A percentile compares a stretch with the other conserved stretches of the same genome.
These are phyloP conservation scores for Eulacestoma nigropectus DNA, from an alignment of 2,113 vertebrate genomes.

Conservation along the genomic window DNA sequence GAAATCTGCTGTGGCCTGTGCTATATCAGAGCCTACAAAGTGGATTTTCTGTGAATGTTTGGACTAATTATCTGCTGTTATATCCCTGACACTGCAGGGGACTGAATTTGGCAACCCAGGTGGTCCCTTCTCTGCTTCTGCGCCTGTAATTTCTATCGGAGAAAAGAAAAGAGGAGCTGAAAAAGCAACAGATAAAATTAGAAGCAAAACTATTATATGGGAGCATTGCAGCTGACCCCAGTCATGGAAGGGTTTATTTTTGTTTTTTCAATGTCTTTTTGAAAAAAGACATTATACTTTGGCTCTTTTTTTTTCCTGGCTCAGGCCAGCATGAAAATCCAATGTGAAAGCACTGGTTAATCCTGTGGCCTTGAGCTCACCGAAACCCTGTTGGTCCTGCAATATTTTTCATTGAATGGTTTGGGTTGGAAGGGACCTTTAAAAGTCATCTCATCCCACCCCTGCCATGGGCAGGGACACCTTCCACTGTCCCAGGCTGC, in stretches of 20 bases:
- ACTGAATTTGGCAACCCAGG: constrained; percentile 55
- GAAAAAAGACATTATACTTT: neutral
- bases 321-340: neutral
- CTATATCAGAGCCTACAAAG: constrained; percentile 38
- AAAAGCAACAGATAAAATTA: constrained; percentile 42
- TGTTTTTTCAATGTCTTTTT: constrained; percentile 24
- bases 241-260: neutral
- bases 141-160: constrained; percentile 2
- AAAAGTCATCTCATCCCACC: rapidly evolving
- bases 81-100: constrained; percentile 28
- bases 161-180: constrained; percentile 1
- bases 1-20: constrained; percentile 37
- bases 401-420: neutral
- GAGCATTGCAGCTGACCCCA: constrained; percentile 31
- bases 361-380: neutral
- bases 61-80: constrained; percentile 57
- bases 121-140: constrained; percentile 40
- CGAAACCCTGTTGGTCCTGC: neutral
- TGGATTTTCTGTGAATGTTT: constrained; percentile 40
- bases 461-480: neutral
- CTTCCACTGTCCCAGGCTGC: rapidly evolving
- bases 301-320: neutral
- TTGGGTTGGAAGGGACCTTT: neutral
- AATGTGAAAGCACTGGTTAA: neutral
- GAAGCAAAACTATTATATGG: constrained; percentile 6